phyloP scores from a whole-genome alignment of 2,797 vertebrate genomes.

The Gouania willdenowi region DNA sequence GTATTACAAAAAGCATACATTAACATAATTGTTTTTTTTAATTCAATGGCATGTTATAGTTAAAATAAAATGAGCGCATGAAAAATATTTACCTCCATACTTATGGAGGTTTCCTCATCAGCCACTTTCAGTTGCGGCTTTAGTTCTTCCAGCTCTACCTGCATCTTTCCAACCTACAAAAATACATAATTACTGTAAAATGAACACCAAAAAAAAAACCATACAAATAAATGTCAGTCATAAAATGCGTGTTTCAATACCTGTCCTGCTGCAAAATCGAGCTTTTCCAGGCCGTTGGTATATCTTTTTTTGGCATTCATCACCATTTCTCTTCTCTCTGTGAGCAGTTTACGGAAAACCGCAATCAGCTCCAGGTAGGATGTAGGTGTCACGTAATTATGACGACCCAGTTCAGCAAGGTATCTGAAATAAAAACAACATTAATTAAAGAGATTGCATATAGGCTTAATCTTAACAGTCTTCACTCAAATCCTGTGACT shows the following conservation, averaged over 20 bases:
- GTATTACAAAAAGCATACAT: background rate
- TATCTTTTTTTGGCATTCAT: conserved; percentile 92
- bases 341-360: conserved; percentile 86
- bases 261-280: conserved; percentile 96
- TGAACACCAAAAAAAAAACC: too few relatives aligned
- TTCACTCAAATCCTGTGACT: conserved; percentile 83
- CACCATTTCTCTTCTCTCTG: conserved; percentile 82
- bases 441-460: background rate
- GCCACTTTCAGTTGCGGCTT: conserved; percentile 90
- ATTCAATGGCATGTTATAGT: background rate
- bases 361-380: conserved; percentile 96
- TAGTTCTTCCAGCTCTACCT: conserved; percentile 84
- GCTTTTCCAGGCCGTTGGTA: conserved; percentile 88
- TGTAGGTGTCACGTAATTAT: conserved; percentile 94
- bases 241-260: too few relatives aligned
- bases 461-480: conserved; percentile 8
- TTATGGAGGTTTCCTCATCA: conserved; percentile 88
- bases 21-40: background rate
- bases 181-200: too few relatives aligned
- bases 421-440: conserved; percentile 72
- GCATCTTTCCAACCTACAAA: conserved; percentile 90
- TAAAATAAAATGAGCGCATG: background rate
- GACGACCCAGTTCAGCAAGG: conserved; percentile 81
- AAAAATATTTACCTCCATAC: conserved; percentile 85
- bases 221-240: too few relatives aligned